Conservation (phyloP, 1,140 invertebrate species). For the Lutraria rhynchaena region DNA sequence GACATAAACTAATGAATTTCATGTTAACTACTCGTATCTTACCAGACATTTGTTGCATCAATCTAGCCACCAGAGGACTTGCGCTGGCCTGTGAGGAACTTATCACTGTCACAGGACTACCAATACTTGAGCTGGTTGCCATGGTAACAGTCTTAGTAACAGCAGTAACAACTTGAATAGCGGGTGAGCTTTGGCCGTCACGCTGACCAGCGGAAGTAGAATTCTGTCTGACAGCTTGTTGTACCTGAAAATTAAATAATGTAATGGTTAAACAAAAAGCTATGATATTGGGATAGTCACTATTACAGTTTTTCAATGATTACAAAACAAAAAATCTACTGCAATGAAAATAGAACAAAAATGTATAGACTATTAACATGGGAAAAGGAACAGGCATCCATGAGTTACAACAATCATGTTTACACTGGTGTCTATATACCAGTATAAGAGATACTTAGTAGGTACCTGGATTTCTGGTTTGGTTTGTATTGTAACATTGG, state of each 20-base stretch:
- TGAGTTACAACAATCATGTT: too few species aligned
- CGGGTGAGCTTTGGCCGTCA: constrained; percentile 29
- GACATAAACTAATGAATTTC: too few species aligned
- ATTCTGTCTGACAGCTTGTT: constrained; percentile 1
- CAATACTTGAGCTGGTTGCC: constrained; percentile 22
- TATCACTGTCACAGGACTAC: constrained; percentile 40
- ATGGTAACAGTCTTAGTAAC: constrained; percentile 29
- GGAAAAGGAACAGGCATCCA: too few species aligned
- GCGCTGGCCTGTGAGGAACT: constrained; percentile 22
- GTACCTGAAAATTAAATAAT: background rate
- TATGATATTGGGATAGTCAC: too few species aligned
- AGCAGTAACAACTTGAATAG: constrained; percentile 27
- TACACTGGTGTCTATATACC: too few species aligned
- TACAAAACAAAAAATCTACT: too few species aligned
- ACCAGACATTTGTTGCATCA: constrained; percentile 60
- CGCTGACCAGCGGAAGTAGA: background rate
- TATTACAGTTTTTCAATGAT: too few species aligned
- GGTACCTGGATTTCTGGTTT: constrained; percentile 24
- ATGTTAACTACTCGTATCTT: too few species aligned
- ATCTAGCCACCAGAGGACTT: constrained; percentile 53
- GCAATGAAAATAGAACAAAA: too few species aligned
- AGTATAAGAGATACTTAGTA: too few species aligned
- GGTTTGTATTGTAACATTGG: constrained; percentile 47
- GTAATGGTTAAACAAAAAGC: too few species aligned
- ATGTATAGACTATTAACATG: too few species aligned